Percentiles rank a stretch among this genome's conserved stretches.
Evolutionary conservation across 1,140 invertebrate species (phyloP).

Genomic region (Microplitis mediator): DNA sequence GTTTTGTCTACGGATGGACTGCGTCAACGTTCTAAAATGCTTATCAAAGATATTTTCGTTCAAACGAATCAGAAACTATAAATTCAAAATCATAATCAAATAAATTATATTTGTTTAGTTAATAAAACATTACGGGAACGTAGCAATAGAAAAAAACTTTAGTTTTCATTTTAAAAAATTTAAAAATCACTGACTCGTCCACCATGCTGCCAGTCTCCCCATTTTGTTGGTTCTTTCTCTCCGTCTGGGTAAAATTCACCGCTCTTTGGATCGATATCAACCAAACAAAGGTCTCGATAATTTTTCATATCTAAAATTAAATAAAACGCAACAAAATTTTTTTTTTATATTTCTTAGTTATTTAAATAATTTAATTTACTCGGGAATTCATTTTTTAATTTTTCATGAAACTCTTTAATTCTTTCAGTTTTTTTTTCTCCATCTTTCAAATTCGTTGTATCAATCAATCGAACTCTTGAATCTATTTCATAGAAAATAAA

Average conservation of each 20-base stretch:
- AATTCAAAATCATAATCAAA: too few species aligned
- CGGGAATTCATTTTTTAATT: conserved; percentile 44
- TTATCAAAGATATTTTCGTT: too few species aligned
- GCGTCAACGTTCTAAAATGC: too few species aligned
- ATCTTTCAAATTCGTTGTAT: not conserved
- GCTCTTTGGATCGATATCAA: conserved; percentile 42
- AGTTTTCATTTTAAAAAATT: conserved; percentile 43
- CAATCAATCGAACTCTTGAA: not conserved
- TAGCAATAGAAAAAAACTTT: conserved; percentile 35
- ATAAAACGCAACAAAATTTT: not conserved
- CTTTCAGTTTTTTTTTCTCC: conserved; percentile 36
- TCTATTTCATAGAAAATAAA: not conserved
- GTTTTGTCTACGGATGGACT: too few species aligned
- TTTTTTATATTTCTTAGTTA: not conserved
- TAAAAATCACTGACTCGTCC: conserved; percentile 51
- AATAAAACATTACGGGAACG: too few species aligned
- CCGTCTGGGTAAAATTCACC: conserved; percentile 43
- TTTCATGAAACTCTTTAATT: conserved; percentile 47
- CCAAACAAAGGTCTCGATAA: conserved; percentile 43
- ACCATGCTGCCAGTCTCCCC: conserved; percentile 51
- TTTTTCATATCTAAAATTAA: conserved; percentile 20
- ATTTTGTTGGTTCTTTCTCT: conserved; percentile 52
- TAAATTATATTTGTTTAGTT: too few species aligned
- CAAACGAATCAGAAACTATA: too few species aligned
- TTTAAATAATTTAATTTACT: conserved; percentile 34